Evolutionary conservation across 2,797 vertebrate species (phyloP), one percentile per base, ranked within the genome.

Genomic region (Garrulus glandarius): DNA sequence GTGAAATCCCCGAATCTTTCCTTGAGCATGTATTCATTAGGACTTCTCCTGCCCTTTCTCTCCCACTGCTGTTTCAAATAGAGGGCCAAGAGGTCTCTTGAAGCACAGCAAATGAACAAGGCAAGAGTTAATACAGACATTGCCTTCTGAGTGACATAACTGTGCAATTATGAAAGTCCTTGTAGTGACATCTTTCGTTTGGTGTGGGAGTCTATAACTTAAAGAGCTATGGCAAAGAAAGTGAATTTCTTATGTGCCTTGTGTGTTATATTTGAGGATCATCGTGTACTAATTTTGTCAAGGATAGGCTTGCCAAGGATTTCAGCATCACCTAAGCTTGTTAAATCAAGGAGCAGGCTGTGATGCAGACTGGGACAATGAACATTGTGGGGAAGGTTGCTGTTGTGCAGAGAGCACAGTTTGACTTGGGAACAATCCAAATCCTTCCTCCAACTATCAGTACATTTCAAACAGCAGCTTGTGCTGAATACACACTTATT

Each of bases 401-500:
- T 95, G 5, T 39, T 67, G 19, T 14, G 3, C 53, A 16, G n/a
- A 84, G 46, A 50, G 23, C 55, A n/a, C 53, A 44, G 55, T 92
- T 94, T 94, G 79, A 87, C 46, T 92, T 80, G 84, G 79, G 79
- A 83, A 59, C 59, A 71, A 59, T 85, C 82, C 87, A 91, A 75
- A 85, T 78, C 26, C 23, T 93, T 94, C 70, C 39, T 60, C 72
- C 70, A 74, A 43, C 88, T 87, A 87, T 91, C 75, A 85, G 47
- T 85, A 89, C 2, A 1, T 87, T 94, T 93, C 59, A 80, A 93
- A 92, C 39, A 87, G 81, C 69, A 92, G 65, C 61, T 89, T 83
- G 39, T 84, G 64, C 86, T 89, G 89, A 85, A 84, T 47, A 46
- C 64, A 46, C 0, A 0, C 8, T 34, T 94, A 84, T 93, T 93